Evolutionary conservation across 2,113 vertebrate genomes (phyloP).

Genomic region (Potamarius usumacintae): DNA sequence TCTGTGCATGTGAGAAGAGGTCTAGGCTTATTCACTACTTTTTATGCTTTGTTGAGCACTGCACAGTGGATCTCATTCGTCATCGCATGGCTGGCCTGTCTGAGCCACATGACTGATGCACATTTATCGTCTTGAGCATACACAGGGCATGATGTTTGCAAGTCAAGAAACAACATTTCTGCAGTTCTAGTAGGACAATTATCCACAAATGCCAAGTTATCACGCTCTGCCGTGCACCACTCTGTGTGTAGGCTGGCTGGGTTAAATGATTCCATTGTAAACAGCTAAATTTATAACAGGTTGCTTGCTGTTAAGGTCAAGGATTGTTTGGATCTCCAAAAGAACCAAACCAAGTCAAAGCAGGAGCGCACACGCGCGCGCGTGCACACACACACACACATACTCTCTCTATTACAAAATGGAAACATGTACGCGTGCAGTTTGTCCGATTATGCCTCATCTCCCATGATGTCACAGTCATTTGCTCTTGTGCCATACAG

Average conservation of each 20-base stretch:
- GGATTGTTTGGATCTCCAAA: slow-evolving; percentile 44
- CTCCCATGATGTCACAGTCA: slow-evolving; percentile 66
- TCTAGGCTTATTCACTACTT: slow-evolving; percentile 42
- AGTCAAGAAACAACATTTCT: slow-evolving; percentile 62
- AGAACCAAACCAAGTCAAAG: slow-evolving; percentile 35
- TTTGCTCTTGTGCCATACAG: slow-evolving; percentile 65
- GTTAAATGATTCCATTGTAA: slow-evolving; percentile 38
- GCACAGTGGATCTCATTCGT: slow-evolving; percentile 55
- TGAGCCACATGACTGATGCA: slow-evolving; percentile 60
- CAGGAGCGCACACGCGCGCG: not conserved
- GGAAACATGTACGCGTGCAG: slow-evolving; percentile 43
- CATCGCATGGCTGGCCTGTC: slow-evolving; percentile 61
- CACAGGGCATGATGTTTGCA: not conserved
- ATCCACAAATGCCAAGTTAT: slow-evolving; percentile 51
- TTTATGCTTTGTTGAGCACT: slow-evolving; percentile 51
- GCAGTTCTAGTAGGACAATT: slow-evolving; percentile 56
- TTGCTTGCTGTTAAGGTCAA: slow-evolving; percentile 29
- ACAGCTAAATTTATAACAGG: slow-evolving; percentile 17
- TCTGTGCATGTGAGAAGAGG: slow-evolving; percentile 30
- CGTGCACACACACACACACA: slow-evolving; percentile 29
- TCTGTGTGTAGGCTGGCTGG: slow-evolving; percentile 42
- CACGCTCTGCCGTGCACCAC: slow-evolving; percentile 59
- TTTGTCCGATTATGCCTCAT: slow-evolving; percentile 58
- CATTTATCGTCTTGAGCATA: not conserved
- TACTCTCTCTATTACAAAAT: slow-evolving; percentile 39